Base-by-base conservation (phyloP, 2,113 vertebrate species). In the Mellivora capensis region DNA sequence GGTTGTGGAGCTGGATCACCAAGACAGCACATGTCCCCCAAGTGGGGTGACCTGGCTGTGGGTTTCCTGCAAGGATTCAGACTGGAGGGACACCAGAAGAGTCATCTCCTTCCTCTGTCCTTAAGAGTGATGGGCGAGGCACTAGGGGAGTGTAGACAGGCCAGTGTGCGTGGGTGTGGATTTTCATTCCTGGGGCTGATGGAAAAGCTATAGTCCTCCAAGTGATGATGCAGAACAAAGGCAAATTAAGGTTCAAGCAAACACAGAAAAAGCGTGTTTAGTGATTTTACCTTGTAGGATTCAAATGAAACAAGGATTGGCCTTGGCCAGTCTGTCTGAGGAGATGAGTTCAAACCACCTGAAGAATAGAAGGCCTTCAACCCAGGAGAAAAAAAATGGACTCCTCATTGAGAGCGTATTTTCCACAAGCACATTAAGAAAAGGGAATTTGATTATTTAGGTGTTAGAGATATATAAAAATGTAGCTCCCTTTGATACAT, bases 131-230 rank as follows among this genome's bases (percentile, higher is more conserved):
- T 31, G 7, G 37, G 25, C 6, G 13, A 1, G 69, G 6, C 84
- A 21, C 83, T 0, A 6, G 44, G 54, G 44, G 10, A 13, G 6
- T 4, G 31, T 1, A 7, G 10, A 27, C 0, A 0, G 57, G 39
- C 23, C 1, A 0, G 2, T 10, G 8, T 42, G 7, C 12, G 12
- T 18, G 21, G 7, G 0, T 2, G 0, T 71, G 27, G 25, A 14
- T 6, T 49, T 62, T 59, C 86, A 9, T 64, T 54, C 77, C 31
- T 21, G 18, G 39, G 6, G 13, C 84, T 34, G 59, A 12, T 57
- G 42, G 62, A 20, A 88, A 85, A 47, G 62, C 44, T 47, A 12
- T 8, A 0, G 34, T 59, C n/a, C 59, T 20, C 37, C 29, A 62
- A 59, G 29, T 13, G 61, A 34, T 79, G 44, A 52, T 14, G 1